Evolutionary conservation across 2,888 invertebrate genomes (phyloP), one percentile per base, ranked within the genome.

Genomic region (Aquatica leii): DNA sequence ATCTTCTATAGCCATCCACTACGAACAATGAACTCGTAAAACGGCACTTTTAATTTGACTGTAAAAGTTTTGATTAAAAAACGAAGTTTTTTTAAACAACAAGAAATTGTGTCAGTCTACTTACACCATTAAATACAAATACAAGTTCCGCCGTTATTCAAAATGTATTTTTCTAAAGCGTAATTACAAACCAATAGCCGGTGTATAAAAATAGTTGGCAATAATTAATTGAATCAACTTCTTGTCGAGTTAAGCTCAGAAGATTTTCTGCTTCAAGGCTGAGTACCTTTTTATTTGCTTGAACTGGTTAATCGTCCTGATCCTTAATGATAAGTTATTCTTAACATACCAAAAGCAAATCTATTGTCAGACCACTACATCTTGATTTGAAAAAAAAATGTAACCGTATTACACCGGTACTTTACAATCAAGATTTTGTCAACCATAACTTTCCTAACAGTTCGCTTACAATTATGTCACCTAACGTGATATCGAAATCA

Each of bases 11-110:
- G 21, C 17, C 31, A 56, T 43, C 50, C 55, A 50, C 41, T 51
- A 61, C 31, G 61, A 61, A 61, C 61, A 61, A 61, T 61, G 61
- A 61, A 55, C 61, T 46, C 50, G 41, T 46, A 31, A 21, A 61
- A 61, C 49, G 40, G 49, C 55, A 51, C 18, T 61, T 61, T 56
- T 34, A 50, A 61, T 61, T 43, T 34, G 49, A 35, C 15, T 20
- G 35, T 48, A 43, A 41, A 1, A 8, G 41, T 17, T 17, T 17
- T 17, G 14, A 12, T 11, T 6, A 12, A 40, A 43, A 43, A 43
- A 43, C 15, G 14, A 1, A 43, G 17, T 43, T 40, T 12, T 12
- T 9, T 14, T 12, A 2, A n/a, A 2, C 41, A 43, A 43, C 15
- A 12, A 6, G 14, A 8, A 43, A 43, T 14, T 43, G 17, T 43